These are phyloP conservation scores for Tupaia tana DNA, from an alignment of 2,113 vertebrate species.

Conservation along the genomic window DNA sequence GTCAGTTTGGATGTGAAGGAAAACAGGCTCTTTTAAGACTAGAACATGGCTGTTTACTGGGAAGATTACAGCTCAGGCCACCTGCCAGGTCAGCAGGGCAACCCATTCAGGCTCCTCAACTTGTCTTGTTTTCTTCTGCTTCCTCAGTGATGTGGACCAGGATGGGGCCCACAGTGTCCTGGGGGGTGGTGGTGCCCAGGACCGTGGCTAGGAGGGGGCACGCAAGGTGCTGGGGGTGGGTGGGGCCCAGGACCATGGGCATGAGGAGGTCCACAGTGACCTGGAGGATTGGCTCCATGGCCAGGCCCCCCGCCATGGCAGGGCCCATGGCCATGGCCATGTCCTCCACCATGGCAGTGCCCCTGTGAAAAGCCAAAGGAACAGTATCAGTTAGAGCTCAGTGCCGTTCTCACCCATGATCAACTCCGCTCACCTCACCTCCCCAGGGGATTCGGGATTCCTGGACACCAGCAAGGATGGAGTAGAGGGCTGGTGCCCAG, in stretches of 20 bases:
- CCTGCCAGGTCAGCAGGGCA: not conserved
- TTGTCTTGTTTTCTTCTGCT: slow-evolving; percentile 8
- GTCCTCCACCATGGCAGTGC: not conserved
- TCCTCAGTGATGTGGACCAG: slow-evolving; percentile 50
- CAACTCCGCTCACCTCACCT: not conserved
- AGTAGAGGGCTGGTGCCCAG: not conserved
- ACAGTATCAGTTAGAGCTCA: not conserved
- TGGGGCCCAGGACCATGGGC: not conserved
- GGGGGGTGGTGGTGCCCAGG: not conserved
- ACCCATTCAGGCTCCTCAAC: not conserved
- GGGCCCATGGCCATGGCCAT: not conserved
- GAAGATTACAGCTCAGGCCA: not conserved
- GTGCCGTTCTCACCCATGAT: not conserved
- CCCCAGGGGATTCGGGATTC: not conserved
- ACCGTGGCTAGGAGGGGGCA: not conserved
- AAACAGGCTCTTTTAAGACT: not conserved
- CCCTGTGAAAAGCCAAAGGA: slow-evolving; percentile 58
- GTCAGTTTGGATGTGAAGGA: not conserved
- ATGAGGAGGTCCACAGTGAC: not conserved
- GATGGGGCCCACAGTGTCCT: not conserved
- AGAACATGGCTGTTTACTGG: slow-evolving; percentile 59
- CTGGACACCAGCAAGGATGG: not conserved
- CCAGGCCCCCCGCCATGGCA: not conserved
- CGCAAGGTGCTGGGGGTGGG: not conserved
- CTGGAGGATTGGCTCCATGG: not conserved